Percentiles rank a stretch among this genome's conserved stretches.
These are phyloP conservation scores for Ceratosolen solmsi DNA, from an alignment of 1,140 invertebrate genomes.

Conservation along the genomic window DNA sequence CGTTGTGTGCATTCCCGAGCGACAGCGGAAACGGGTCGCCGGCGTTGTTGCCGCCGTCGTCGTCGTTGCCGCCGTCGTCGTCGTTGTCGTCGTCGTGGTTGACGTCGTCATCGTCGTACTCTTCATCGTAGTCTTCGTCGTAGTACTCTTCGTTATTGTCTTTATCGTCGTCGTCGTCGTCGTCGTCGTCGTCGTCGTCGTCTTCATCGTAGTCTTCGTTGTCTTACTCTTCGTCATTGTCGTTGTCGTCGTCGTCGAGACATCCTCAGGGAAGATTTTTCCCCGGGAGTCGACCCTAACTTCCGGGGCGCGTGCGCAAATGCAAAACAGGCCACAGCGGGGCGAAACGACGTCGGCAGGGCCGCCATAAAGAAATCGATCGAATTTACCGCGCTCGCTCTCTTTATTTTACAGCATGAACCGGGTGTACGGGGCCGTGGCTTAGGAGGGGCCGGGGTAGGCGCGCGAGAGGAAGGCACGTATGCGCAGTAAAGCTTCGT, in stretches of 20 bases:
- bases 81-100: too few relatives aligned
- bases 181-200: too few relatives aligned
- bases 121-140: too few relatives aligned
- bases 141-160: too few relatives aligned
- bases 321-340: not conserved
- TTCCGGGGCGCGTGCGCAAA: not conserved
- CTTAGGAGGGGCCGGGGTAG: not conserved
- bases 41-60: too few relatives aligned
- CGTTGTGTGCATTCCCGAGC: not conserved
- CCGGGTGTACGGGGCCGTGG: not conserved
- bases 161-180: too few relatives aligned
- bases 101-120: too few relatives aligned
- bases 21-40: not conserved
- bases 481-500: constrained; percentile 15
- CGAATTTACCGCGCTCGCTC: constrained; percentile 28
- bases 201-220: too few relatives aligned
- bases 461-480: constrained; percentile 2
- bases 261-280: not conserved
- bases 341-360: not conserved
- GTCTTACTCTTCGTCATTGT: too few relatives aligned
- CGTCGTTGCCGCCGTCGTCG: too few relatives aligned
- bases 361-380: constrained; percentile 29
- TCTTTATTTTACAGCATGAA: not conserved
- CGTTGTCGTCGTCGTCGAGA: too few relatives aligned
- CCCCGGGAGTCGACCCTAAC: not conserved